Evolutionary conservation across 2,797 vertebrate genomes (phyloP), one percentile per base, ranked within the genome.

Genomic region (Micropoecilia bifurca): DNA sequence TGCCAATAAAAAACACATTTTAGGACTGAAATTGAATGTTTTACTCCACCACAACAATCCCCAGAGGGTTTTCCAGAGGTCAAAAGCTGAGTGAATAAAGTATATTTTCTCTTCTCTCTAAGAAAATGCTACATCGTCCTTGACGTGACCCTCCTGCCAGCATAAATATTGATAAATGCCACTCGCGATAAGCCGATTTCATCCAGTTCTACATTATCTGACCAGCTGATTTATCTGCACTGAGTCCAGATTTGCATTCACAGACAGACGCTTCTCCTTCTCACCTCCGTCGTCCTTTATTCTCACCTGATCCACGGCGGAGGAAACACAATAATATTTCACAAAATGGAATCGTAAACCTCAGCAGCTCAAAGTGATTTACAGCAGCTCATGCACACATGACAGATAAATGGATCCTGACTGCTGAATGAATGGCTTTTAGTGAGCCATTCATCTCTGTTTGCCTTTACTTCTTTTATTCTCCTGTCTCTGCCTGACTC

Each of bases 131-230:
- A 18, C 14, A 45, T n/a, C 14, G 39, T 46, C 28, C 30, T 74
- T 39, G 13, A 20, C 36, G 5, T 25, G 78, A 55, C 50, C 3
- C 78, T 39, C 63, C 50, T 30, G 30, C 48, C 9, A 69, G 39
- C 36, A 55, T 57, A 57, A 77, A 71, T 57, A 77, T 12, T 71
- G n/a, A 71, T 71, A 13, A 71, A 78, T 78, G 20, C 63, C 25
- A 55, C 14, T 33, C n/a, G 25, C 14, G 30, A 59, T 59, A 71
- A 72, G 53, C 28, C 41, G 53, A 74, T 80, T 28, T 41, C 22
- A 61, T 75, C 73, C 72, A 68, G 71, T 33, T 74, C 39, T 10
- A 45, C 47, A 50, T 50, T 53, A 74, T 74, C 72, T 39, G 45
- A 79, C 71, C 71, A 20, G 59, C 45, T 66, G 3, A 53, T 53